A percentile compares a stretch with the other conserved stretches of the same genome.
Evolutionary conservation across 2,888 invertebrate genomes (phyloP).

Genomic region (Ichneumoninae sp.): DNA sequence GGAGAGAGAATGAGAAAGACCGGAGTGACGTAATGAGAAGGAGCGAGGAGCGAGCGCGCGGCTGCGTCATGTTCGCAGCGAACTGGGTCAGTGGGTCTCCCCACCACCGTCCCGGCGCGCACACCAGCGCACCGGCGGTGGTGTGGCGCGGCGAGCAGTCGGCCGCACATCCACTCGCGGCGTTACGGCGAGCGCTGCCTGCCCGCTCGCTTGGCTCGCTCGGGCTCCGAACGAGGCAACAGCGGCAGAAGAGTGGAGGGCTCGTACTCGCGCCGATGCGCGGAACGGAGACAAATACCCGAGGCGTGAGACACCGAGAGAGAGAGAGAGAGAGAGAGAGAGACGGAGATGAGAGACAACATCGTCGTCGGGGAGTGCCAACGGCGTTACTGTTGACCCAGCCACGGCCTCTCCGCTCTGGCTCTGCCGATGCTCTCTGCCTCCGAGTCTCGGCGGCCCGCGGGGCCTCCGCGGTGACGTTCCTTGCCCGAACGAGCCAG

Average conservation of each 20-base stretch:
- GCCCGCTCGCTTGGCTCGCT: conserved; percentile 47
- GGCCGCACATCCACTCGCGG: conserved; percentile 61
- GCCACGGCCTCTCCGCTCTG: conserved; percentile 70
- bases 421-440: conserved; percentile 15
- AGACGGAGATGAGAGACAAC: conserved; percentile 58
- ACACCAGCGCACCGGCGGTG: conserved; percentile 54
- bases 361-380: conserved; percentile 81
- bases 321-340: conserved; percentile 14
- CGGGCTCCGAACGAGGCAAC: conserved; percentile 60
- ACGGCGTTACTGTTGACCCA: conserved; percentile 84
- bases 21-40: conserved; percentile 74
- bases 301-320: not conserved
- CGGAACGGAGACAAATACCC: conserved; percentile 22
- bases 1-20: conserved; percentile 61
- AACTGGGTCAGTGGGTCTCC: conserved; percentile 95
- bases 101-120: conserved; percentile 83
- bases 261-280: not conserved
- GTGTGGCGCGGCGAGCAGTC: conserved; percentile 58
- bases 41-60: conserved; percentile 77
- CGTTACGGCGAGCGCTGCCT: conserved; percentile 42
- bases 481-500: conserved; percentile 64
- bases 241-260: conserved; percentile 4
- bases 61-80: conserved; percentile 85
- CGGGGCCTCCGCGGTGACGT: conserved; percentile 43
- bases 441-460: conserved; percentile 24